phyloP scores from a whole-genome alignment of 2,888 invertebrate genomes.

The Drosophila formosana region DNA sequence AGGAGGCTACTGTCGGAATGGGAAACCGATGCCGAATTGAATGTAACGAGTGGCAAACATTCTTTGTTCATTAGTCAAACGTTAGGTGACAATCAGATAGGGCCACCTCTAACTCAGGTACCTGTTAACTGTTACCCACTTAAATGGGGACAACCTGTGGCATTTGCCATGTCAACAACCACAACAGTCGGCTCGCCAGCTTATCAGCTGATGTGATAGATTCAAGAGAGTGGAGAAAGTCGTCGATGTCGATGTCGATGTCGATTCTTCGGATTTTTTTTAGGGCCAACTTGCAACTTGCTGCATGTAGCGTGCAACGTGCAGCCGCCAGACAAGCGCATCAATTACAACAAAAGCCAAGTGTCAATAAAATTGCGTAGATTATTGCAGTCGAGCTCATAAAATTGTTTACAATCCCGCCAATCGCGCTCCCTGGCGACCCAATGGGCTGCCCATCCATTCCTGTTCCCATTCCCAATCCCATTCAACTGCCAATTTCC shows the following conservation, averaged over 20 bases:
- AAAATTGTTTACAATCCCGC: constrained; percentile 77
- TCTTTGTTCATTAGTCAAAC: constrained; percentile 75
- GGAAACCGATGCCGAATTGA: constrained; percentile 11
- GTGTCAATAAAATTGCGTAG: constrained; percentile 81
- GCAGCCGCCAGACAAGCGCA: constrained; percentile 51
- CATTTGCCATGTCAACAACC: constrained; percentile 61
- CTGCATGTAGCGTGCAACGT: constrained; percentile 41
- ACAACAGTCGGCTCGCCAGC: constrained; percentile 13
- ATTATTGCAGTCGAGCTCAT: constrained; percentile 79
- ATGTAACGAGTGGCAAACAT: constrained; percentile 20
- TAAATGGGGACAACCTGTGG: constrained; percentile 72
- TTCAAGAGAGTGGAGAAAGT: constrained; percentile 51
- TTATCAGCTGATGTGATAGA: constrained; percentile 58
- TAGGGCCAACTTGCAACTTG: constrained; percentile 46
- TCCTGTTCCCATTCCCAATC: constrained; percentile 6
- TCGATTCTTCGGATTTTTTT: constrained; percentile 8
- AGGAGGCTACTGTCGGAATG: constrained; percentile 14
- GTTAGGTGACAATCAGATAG: constrained; percentile 78
- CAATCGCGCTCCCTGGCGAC: constrained; percentile 10
- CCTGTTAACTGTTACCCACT: constrained; percentile 18
- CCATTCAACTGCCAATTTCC: constrained; percentile 73
- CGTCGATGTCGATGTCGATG: background rate
- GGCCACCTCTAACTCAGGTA: constrained; percentile 24
- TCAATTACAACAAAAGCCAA: constrained; percentile 67
- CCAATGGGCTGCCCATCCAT: constrained; percentile 42